These are phyloP conservation scores for Sussaba pulchella DNA, from an alignment of 2,888 invertebrate genomes.

Conservation along the genomic window DNA sequence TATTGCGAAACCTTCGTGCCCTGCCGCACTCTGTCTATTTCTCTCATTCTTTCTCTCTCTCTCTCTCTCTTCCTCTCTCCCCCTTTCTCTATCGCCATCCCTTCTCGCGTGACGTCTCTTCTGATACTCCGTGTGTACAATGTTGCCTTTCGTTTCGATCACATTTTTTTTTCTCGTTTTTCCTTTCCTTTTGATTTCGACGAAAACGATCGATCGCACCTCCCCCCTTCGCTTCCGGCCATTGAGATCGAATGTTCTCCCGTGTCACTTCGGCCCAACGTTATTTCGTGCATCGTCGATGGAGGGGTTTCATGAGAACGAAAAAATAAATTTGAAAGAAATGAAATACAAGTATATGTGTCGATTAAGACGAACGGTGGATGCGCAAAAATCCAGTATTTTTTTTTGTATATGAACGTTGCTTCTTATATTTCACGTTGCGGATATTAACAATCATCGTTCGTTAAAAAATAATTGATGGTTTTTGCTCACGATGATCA, in stretches of 20 bases:
- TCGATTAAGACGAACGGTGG: too few relatives aligned
- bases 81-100: not conserved
- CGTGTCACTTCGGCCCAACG: too few relatives aligned
- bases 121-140: not conserved
- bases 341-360: too few relatives aligned
- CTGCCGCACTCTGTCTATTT: not conserved
- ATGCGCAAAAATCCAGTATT: too few relatives aligned
- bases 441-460: not conserved
- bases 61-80: not conserved
- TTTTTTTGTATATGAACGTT: too few relatives aligned
- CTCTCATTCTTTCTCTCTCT: not conserved
- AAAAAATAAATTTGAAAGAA: too few relatives aligned
- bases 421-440: not conserved
- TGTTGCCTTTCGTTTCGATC: not conserved
- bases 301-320: too few relatives aligned
- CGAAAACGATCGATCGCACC: not conserved
- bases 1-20: conserved; percentile 49
- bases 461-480: too few relatives aligned
- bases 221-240: not conserved
- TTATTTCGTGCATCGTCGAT: too few relatives aligned
- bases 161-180: too few relatives aligned
- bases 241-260: not conserved
- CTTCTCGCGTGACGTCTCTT: not conserved
- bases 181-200: too few relatives aligned
- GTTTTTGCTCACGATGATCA: too few relatives aligned